These are phyloP conservation scores for Coccyzus lansbergi DNA, from an alignment of 2,797 vertebrate species.

Conservation along the genomic window DNA sequence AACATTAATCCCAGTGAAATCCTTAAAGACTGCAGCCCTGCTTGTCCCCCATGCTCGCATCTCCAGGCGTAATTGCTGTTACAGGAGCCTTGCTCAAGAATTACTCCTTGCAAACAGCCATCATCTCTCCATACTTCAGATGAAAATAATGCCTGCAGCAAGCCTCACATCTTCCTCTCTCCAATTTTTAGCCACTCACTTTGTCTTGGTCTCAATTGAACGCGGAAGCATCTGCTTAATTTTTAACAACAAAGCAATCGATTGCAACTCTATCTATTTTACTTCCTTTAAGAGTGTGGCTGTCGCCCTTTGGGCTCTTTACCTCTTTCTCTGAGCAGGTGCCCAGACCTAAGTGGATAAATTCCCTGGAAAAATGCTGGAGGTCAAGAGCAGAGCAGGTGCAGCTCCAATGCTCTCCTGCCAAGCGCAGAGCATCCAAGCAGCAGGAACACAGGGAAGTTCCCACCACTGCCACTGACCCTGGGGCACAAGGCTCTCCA, in stretches of 20 bases:
- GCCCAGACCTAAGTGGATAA: neutral
- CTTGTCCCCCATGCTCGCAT: neutral
- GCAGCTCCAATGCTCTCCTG: neutral
- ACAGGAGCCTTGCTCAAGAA: neutral
- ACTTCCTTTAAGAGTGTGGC: neutral
- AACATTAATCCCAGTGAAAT: slow-evolving; percentile 59
- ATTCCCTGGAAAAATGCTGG: neutral
- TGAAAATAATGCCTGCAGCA: neutral
- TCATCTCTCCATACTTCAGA: neutral
- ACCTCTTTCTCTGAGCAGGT: neutral
- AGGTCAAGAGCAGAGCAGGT: too few species aligned
- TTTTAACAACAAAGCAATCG: neutral
- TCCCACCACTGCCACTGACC: accelerated
- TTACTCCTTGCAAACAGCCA: neutral
- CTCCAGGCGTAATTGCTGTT: neutral
- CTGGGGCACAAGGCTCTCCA: neutral
- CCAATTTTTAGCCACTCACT: neutral
- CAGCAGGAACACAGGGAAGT: neutral
- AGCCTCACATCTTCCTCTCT: neutral
- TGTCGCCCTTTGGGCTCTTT: neutral
- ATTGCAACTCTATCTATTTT: neutral
- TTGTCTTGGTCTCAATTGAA: accelerated
- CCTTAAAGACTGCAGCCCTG: neutral
- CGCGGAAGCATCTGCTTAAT: neutral
- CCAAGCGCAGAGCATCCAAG: accelerated